Percentiles rank a stretch among this genome's conserved stretches.
phyloP scores from a whole-genome alignment of 2,113 vertebrate genomes.

The Odontesthes bonariensis region DNA sequence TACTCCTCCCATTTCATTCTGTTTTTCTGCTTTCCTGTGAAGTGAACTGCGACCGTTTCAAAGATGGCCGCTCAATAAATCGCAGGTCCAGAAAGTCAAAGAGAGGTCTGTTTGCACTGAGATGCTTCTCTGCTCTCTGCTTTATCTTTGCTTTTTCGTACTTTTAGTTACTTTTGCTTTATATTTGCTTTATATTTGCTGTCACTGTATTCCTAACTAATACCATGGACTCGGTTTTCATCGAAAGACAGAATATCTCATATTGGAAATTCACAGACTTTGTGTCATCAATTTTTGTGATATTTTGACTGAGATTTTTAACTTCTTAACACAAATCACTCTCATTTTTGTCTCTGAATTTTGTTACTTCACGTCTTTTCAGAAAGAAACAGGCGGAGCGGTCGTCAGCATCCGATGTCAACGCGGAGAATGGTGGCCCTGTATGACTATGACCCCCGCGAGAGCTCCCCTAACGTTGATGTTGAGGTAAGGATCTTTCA shows the following conservation, averaged over 20 bases:
- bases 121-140: conserved; percentile 51
- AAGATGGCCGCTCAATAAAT: conserved; percentile 88
- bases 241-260: background rate
- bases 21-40: conserved; percentile 81
- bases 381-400: conserved; percentile 90
- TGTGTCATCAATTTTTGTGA: conserved; percentile 9
- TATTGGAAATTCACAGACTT: background rate
- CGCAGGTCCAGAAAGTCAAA: conserved; percentile 90
- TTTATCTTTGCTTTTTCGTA: conserved; percentile 26
- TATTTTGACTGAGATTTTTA: background rate
- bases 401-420: conserved; percentile 79
- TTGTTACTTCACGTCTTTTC: conserved; percentile 14
- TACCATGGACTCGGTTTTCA: conserved; percentile 1
- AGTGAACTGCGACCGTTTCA: conserved; percentile 88
- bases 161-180: background rate
- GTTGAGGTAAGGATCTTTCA: conserved; percentile 87
- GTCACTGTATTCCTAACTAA: background rate
- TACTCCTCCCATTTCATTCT: conserved; percentile 67
- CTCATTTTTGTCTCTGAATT: background rate
- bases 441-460: conserved; percentile 95
- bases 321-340: background rate
- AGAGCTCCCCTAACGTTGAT: conserved; percentile 97
- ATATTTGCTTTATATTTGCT: background rate
- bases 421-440: conserved; percentile 94
- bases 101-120: conserved; percentile 85